Base-by-base conservation (phyloP, 2,888 invertebrate species). In the Himalopsyche japonica region DNA sequence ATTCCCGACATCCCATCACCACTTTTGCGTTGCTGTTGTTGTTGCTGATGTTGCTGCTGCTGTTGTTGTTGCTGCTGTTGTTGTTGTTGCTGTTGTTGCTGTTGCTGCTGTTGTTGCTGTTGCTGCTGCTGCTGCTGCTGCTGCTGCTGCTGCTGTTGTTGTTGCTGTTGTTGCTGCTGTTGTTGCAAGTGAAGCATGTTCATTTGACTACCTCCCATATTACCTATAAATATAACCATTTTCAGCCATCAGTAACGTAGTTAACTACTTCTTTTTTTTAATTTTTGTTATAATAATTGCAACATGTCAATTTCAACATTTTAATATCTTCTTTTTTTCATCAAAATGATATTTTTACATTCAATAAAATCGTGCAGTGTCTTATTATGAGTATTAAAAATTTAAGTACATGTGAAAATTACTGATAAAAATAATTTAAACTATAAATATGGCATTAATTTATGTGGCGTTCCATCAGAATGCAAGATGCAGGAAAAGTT, bases 161-260 rank as follows among this genome's bases (percentile, higher is more conserved):
- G 76, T 37, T 80, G 76, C 43, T 82, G 84, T 24, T 82, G 83
- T 15, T 76, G 76, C 27, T 80, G 76, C 20, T 82, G 84, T 27
- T 82, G 85, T 76, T 90, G 90, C 91, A 92, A 91, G 87, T 92
- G 88, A 91, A 92, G 90, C 86, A 92, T 89, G 76, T 89, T 90
- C 34, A 92, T 90, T 87, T 92, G 92, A 81, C 89, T 91, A 88
- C 90, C 90, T 34, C 90, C 89, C 92, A 92, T 92, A 47, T 90
- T 91, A 0, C 90, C 90, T 7, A 89, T 27, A 83, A 78, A 80
- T 15, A 76, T 76, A 3, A 20, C 12, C 20, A 4, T 37, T 37
- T 37, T 37, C 10, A 37, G 10, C 37, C 37, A 37, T 1, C 37
- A 8, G 30, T 43, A 32, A 79, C 4, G 18, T n/a, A 20, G 1